phyloP scores from a whole-genome alignment of 2,888 invertebrate genomes.

The Lycophotia porphyrea region DNA sequence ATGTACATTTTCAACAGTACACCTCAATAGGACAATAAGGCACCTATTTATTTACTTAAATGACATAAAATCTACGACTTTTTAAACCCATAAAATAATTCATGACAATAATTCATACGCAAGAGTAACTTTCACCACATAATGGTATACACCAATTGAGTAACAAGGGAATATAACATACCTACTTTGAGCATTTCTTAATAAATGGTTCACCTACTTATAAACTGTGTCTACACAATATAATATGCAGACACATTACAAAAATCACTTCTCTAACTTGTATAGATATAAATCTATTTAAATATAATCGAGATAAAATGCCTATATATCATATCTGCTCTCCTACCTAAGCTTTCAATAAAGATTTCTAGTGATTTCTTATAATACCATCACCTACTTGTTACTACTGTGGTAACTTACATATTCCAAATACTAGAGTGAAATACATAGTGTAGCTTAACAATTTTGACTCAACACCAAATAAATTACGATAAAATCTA shows the following conservation, averaged over 20 bases:
- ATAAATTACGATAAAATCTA: constrained; percentile 57
- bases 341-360: constrained; percentile 52
- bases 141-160: constrained; percentile 76
- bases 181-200: constrained; percentile 83
- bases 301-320: constrained; percentile 70
- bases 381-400: constrained; percentile 68
- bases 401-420: constrained; percentile 67
- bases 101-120: constrained; percentile 71
- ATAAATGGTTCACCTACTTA: constrained; percentile 53
- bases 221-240: constrained; percentile 47
- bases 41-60: constrained; percentile 78
- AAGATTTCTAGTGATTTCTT: constrained; percentile 55
- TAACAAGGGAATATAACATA: constrained; percentile 76
- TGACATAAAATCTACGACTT: constrained; percentile 66
- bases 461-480: constrained; percentile 58
- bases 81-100: constrained; percentile 74
- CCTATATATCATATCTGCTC: constrained; percentile 62
- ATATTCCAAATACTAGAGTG: constrained; percentile 53
- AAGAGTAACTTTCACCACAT: constrained; percentile 82
- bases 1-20: constrained; percentile 88
- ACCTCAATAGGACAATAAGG: constrained; percentile 86
- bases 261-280: constrained; percentile 54
- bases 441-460: constrained; percentile 39
- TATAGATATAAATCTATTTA: constrained; percentile 56
- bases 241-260: constrained; percentile 51